Base-by-base conservation (phyloP, 2,888 invertebrate species). In the Drosophila meridionalis region DNA sequence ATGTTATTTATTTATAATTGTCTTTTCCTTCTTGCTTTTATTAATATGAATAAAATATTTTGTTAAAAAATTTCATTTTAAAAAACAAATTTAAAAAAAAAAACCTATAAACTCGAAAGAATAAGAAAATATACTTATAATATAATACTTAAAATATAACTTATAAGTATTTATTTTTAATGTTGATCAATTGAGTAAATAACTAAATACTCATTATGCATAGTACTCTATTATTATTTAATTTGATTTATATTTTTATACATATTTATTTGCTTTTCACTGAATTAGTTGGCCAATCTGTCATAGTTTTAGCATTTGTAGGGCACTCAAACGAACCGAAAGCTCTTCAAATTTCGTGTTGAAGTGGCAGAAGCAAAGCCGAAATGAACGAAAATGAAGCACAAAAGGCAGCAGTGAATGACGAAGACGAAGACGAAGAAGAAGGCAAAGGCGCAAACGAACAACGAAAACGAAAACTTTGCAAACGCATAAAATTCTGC, bases 401-500 rank as follows among this genome's bases (percentile, higher is more conserved):
- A 47, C 73, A 82, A 84, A 76, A 76, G 72, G 50, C 69, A 69
- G 9, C 56, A 38, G n/a, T 20, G 55, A 72, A 55, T 42, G 67
- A 64, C 70, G 45, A 38, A 32, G 28, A 57, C 47, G 28, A 47
- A 36, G 28, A 68, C 48, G 48, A 48, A 8, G 8, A 8, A 28
- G 48, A 30, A 14, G 14, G 14, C 8, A n/a, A n/a, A 20, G 20
- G 20, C 20, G 20, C 20, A 20, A 20, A 70, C 57, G 60, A 64
- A 63, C 50, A 65, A 78, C 73, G 69, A 83, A 79, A 86, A 71
- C 72, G 74, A 84, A 83, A 87, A 80, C 87, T 87, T 84, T 84
- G 82, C 84, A 87, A 84, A 78, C 87, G 87, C 87, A 84, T 84
- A 87, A 85, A 84, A 85, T 84, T 85, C 87, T 85, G 85, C 85